Percentiles rank a stretch among this genome's conserved stretches.
These are phyloP conservation scores for Hirtodrosophila histrioides DNA, from an alignment of 2,888 invertebrate species.

Conservation along the genomic window DNA sequence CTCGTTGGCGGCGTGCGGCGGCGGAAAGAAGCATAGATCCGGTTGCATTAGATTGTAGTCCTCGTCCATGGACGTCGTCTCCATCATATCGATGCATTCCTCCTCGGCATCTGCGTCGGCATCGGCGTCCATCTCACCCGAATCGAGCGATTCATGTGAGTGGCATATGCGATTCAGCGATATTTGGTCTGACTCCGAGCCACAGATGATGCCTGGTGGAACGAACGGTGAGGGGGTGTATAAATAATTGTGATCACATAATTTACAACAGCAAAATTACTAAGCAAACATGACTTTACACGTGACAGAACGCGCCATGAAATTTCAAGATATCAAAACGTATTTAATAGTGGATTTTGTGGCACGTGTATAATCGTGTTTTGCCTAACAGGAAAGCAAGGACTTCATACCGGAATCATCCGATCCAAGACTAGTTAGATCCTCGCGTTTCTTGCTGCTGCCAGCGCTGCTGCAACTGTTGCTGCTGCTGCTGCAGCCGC, in stretches of 20 bases:
- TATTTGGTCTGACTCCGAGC: constrained; percentile 85
- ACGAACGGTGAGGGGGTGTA: background rate
- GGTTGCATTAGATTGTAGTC: constrained; percentile 83
- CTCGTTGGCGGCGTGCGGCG: constrained; percentile 64
- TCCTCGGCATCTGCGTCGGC: constrained; percentile 87
- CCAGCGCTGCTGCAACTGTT: constrained; percentile 61
- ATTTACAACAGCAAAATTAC: constrained; percentile 11
- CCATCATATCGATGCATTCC: constrained; percentile 85
- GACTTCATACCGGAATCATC: constrained; percentile 85
- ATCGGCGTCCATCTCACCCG: constrained; percentile 87
- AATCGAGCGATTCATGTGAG: constrained; percentile 91
- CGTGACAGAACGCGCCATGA: background rate
- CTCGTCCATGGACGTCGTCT: constrained; percentile 84
- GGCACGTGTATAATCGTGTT: too few species aligned
- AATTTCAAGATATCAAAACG: too few species aligned
- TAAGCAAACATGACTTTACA: constrained; percentile 8
- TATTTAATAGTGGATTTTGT: background rate
- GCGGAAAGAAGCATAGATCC: constrained; percentile 82
- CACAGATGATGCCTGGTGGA: constrained; percentile 85
- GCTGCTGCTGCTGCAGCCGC: constrained; percentile 50
- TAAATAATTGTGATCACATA: constrained; percentile 17
- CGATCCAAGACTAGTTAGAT: constrained; percentile 86
- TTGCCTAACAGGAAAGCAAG: too few species aligned
- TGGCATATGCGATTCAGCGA: constrained; percentile 85
- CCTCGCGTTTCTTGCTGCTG: constrained; percentile 84